Base-by-base conservation (phyloP, 2,888 invertebrate species). In the Dusona sp. region DNA sequence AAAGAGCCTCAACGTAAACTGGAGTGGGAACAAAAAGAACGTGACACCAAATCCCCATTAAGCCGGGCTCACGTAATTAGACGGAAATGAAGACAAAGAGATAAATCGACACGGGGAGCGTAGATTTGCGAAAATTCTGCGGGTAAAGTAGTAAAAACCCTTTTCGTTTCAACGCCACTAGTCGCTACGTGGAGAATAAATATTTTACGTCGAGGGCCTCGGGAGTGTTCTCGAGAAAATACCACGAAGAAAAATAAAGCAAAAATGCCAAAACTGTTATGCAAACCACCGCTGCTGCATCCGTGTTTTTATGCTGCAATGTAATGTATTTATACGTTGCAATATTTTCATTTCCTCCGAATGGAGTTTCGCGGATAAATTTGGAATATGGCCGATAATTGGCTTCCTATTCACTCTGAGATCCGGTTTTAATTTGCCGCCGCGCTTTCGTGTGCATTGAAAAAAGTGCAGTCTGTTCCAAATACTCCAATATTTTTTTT, bases 141-240 rank as follows among this genome's bases (percentile, higher is more conserved):
- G 57, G 13, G 51, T n/a, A 16, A 42, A 19, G 75, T 57, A 65
- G 45, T 36, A 61, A 68, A 68, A 74, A 82, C 75, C 67, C 42
- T 68, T 68, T 75, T 68, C 67, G 29, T 45, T 45, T 75, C 42
- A 42, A 29, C 75, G 57, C 67, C 19, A 48, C 38, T 54, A 22
- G 65, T 51, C 42, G 57, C 54, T 36, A 65, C 48, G 45, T 29
- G 73, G 25, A 67, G 65, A 54, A 73, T 80, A 73, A 73, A 75
- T 75, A 81, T 81, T 81, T 81, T 38, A 79, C 54, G 57, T 67
- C 48, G 61, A 74, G 68, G 51, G 68, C 45, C 38, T 16, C 51
- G 61, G 36, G 54, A 42, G 61, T 67, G 42, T 74, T 45, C 42
- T 45, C 57, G 61, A n/a, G 74, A 65, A 33, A 54, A 16, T 19